A percentile compares a stretch with the other conserved stretches of the same genome.
These are phyloP conservation scores for Lepidocolaptes lacrymiger DNA, from an alignment of 2,797 vertebrate genomes.

Conservation along the genomic window DNA sequence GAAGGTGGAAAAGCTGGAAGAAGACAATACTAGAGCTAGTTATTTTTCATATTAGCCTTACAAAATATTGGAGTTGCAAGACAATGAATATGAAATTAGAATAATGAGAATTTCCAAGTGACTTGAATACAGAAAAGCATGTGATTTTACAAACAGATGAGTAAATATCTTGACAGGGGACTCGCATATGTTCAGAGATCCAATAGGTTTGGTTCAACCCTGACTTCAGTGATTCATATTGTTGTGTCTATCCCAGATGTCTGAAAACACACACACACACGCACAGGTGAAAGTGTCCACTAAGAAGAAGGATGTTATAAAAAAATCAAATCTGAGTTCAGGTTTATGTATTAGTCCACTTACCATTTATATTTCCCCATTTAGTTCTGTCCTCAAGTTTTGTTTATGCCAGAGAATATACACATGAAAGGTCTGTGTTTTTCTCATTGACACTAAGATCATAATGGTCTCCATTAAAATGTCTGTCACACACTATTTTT, in stretches of 20 bases:
- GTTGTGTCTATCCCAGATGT: not conserved
- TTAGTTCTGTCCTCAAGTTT: not conserved
- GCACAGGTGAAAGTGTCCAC: not conserved
- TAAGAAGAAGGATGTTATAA: not conserved
- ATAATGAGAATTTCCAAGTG: not conserved
- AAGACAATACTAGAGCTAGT: not conserved
- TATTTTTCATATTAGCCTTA: not conserved
- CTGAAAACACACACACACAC: not conserved
- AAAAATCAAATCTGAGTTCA: not conserved
- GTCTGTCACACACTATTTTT: slow-evolving; percentile 57
- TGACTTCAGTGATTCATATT: slow-evolving; percentile 27
- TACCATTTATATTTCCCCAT: not conserved
- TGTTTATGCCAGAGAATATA: not conserved
- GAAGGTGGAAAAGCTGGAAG: not conserved
- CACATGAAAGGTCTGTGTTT: not conserved
- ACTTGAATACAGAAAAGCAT: not conserved
- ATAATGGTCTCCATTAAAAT: slow-evolving; percentile 47
- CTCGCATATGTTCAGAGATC: not conserved
- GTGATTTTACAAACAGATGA: not conserved
- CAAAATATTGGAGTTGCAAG: not conserved
- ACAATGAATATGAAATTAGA: not conserved
- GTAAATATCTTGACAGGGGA: not conserved
- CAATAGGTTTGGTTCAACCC: not conserved
- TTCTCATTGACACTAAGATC: slow-evolving; percentile 6
- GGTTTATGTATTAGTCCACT: not conserved